Evolutionary conservation across 2,888 invertebrate species (phyloP), one percentile per base, ranked within the genome.

Genomic region (Vannuccia rotundouncinata): DNA sequence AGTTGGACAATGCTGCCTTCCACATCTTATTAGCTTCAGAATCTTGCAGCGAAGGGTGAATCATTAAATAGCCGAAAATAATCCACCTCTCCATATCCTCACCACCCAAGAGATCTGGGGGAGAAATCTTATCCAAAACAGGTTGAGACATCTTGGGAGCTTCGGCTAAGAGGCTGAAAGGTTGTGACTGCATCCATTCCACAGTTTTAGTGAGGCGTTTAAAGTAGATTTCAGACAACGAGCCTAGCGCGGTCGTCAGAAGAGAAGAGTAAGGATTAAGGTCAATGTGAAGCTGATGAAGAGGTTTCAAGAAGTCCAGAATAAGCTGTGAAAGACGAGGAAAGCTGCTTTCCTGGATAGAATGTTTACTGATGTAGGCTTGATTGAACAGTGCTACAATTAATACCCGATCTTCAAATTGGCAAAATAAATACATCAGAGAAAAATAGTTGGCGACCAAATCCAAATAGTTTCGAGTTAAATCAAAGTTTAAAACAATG

Each of bases 1-100:
- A 93, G 1, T 94, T 94, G 85, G 96, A 94, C 77, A 99, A 89
- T 0, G 96, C 94, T 1, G 59, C 28, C 80, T 81, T 81, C 80
- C 80, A 80, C 25, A 80, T 22, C 17, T 80, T 22, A 31, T 28
- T 79, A 22, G 79, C 25, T 31, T 59, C 45, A 22, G n/a, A 29
- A 25, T 81, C 76, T 29, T 78, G 59, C 27, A 81, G 29, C 29
- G 81, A 74, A 17, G 82, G 81, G 13, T 81, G 31, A n/a, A 81
- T 81, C 27, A 82, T 45, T 17, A 81, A 31, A 59, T 28, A 76
- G 13, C 81, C 82, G n/a, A 81, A 59, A 28, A 98, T 93, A 30
- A 99, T 93, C 96, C 97, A 99, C 85, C 95, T 91, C 86, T 99
- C 99, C 91, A 99, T 92, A 59, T 92, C 91, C 86, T 99, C 98